Evolutionary conservation across 2,888 invertebrate species (phyloP), one percentile per base, ranked within the genome.

Genomic region (Noctua janthina): DNA sequence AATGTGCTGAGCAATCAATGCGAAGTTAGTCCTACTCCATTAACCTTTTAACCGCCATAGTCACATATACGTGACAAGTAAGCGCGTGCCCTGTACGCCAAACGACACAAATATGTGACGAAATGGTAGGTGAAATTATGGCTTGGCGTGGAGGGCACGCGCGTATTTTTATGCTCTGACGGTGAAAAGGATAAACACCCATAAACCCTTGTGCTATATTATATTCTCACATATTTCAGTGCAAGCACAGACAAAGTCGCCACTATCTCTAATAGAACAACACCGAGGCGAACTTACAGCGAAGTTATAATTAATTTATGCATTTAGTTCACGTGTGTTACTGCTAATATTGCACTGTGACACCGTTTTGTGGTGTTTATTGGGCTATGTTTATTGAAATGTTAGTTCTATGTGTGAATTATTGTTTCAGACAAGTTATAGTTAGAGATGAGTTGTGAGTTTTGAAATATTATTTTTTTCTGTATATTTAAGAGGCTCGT

Each of bases 241-340:
- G 10, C 15, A 74, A 35, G n/a, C 29, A 54, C 43, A 75, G 54
- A 69, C 76, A 46, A 77, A 87, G 79, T 76, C 83, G 43, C 66
- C 56, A 70, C 35, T 83, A 79, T 82, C 77, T 84, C 51, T 77
- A 80, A 75, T 87, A 69, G 66, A 74, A 78, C 74, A 77, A 78
- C 74, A 81, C 43, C 20, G 62, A 64, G 74, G 35, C 64, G 23
- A 83, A 89, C 82, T 86, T 80, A 86, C 79, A 84, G 68, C 64
- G 69, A 92, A 93, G 92, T 93, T 93, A 89, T 91, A 93, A 93
- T 93, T 90, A 92, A 93, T 92, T 92, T 93, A 92, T 92, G 91
- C 89, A 89, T 91, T 91, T 91, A 91, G 92, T 92, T 90, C 69
- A 74, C 87, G 79, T 85, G 87, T 85, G 17, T 17, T 68, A 15